Evolutionary conservation across 2,888 invertebrate genomes (phyloP).

Genomic region (Pterobdella sp.): DNA sequence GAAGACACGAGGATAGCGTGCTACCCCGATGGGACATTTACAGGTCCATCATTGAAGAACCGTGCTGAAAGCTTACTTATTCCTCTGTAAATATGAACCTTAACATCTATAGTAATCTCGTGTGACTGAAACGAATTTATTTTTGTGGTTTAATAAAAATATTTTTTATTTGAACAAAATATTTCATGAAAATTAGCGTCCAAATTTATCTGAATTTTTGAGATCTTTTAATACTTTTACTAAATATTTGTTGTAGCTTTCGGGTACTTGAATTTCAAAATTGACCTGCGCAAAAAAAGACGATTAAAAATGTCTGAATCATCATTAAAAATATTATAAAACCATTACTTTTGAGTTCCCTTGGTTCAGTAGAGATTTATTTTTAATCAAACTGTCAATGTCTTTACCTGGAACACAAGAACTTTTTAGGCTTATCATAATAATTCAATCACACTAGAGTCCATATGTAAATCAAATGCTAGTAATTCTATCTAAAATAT

Average conservation of each 20-base stretch:
- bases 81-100: no score
- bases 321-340: background rate
- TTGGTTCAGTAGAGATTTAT: background rate
- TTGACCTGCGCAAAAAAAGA: background rate
- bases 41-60: background rate
- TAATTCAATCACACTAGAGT: no score
- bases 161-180: no score
- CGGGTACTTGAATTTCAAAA: background rate
- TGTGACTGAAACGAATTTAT: no score
- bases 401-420: no score
- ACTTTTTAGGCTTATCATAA: no score
- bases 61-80: background rate
- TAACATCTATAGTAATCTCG: no score
- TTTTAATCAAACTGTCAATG: background rate
- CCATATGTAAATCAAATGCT: no score
- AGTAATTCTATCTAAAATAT: no score
- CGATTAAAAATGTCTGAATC: background rate
- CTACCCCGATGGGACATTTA: conserved; percentile 8
- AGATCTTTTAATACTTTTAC: background rate
- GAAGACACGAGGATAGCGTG: background rate
- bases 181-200: no score
- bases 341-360: background rate
- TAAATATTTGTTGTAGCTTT: background rate
- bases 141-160: no score
- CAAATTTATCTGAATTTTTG: no score